A percentile compares a stretch with the other conserved stretches of the same genome.
Conservation (phyloP, 2,797 vertebrate species). For the Lithobates pipiens region DNA sequence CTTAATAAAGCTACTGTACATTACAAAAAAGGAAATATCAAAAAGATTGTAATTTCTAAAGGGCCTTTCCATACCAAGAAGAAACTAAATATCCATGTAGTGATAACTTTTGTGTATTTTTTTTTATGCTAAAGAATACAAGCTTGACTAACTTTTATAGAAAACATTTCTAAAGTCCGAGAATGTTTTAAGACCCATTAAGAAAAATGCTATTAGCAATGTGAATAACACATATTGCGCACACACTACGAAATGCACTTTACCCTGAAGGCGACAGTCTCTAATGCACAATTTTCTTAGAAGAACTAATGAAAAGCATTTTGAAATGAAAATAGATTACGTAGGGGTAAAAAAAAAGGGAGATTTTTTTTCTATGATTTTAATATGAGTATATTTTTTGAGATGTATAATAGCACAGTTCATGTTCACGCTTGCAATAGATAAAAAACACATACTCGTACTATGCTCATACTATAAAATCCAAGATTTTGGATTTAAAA, state of each 20-base stretch:
- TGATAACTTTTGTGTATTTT: not conserved
- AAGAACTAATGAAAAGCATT: not conserved
- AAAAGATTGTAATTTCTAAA: not conserved
- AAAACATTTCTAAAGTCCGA: not conserved
- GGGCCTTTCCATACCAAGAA: not conserved
- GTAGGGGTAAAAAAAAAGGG: not conserved
- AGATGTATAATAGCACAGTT: not conserved
- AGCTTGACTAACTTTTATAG: not conserved
- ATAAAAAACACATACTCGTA: too few species aligned
- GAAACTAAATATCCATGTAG: not conserved
- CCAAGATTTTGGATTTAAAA: too few species aligned
- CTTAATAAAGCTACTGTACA: too few species aligned
- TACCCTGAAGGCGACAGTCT: not conserved
- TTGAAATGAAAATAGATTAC: not conserved
- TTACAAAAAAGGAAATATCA: not conserved
- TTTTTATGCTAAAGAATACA: not conserved
- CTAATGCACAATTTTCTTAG: slow-evolving; percentile 2
- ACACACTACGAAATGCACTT: slow-evolving; percentile 20
- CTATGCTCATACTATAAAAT: not conserved
- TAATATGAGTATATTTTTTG: not conserved
- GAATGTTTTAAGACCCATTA: slow-evolving; percentile 24
- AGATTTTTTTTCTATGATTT: not conserved
- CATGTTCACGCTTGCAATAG: not conserved
- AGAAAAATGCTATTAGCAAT: not conserved
- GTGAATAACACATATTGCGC: not conserved